Base-by-base conservation (phyloP, 2,113 vertebrate species). In the Equus quagga region DNA sequence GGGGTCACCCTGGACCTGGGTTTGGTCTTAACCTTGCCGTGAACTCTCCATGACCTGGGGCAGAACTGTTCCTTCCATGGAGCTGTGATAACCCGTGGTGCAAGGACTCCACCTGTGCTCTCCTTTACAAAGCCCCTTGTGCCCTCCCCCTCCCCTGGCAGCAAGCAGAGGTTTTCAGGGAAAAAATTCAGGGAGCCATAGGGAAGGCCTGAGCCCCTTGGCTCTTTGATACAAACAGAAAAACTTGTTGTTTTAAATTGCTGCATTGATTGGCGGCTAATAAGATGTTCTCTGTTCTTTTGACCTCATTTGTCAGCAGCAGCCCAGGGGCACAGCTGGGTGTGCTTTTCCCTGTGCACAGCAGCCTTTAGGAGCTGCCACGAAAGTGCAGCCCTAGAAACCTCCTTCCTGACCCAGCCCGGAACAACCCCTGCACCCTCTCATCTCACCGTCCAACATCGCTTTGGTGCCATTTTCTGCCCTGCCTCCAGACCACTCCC, bases 31-130 rank as follows among this genome's bases (percentile, higher is more conserved):
- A 72, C 36, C 0, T 44, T 44, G 51, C 51, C 4, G 0, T 6
- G 67, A 44, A 19, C 56, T 87, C 51, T 33, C 1, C 17, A 0
- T 44, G 54, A 73, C 69, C 36, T 72, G 58, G 51, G 17, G 26
- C n/a, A 72, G 58, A 28, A 36, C 24, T 41, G 6, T 58, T 44
- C 24, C 17, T 58, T 44, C n/a, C n/a, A n/a, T 58, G 3, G 2
- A 1, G 26, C 62, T 65, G 41, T 75, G 44, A 17, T 49, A 23
- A 23, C 4, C 18, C 80, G 2, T 7, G 12, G 58, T 46, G 58
- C 24, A 17, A 21, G 1, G 26, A 31, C 4, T 26, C 54, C 2
- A 5, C 49, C 3, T 41, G 17, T 3, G 26, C n/a, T 56, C 24
- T 72, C 49, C 24, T 56, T 36, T 41, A 1, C 49, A 54, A n/a